Evolutionary conservation across 2,888 invertebrate species (phyloP).

Genomic region (Diarsia brunnea): DNA sequence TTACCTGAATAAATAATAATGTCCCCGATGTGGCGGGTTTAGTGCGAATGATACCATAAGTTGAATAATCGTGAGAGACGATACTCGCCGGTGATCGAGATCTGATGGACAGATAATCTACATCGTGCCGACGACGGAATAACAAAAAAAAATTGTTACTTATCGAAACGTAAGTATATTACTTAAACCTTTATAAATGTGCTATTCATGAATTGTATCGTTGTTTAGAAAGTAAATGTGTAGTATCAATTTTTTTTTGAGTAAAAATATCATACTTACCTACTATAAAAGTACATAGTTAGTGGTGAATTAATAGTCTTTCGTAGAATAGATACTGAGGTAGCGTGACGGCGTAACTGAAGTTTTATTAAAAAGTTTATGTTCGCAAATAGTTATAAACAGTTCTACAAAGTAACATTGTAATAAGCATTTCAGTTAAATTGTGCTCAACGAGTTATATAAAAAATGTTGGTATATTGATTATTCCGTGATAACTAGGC

Average conservation of each 20-base stretch:
- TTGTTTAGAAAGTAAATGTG: background rate
- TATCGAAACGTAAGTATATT: slow-evolving; percentile 32
- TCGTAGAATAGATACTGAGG: background rate
- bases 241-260: background rate
- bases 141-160: background rate
- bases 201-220: background rate
- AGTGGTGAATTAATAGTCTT: background rate
- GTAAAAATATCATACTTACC: background rate
- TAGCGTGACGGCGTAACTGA: background rate
- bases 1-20: slow-evolving; percentile 36
- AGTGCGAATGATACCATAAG: slow-evolving; percentile 33
- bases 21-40: background rate
- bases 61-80: slow-evolving; percentile 38
- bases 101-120: background rate
- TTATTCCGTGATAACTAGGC: background rate
- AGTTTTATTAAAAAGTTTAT: slow-evolving; percentile 11
- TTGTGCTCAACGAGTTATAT: background rate
- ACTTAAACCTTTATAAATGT: background rate
- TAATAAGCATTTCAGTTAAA: slow-evolving; percentile 1
- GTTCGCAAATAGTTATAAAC: slow-evolving; percentile 1
- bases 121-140: background rate
- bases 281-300: background rate
- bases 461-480: too few species aligned
- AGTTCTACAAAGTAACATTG: background rate
- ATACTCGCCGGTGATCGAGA: slow-evolving; percentile 37